A percentile compares a stretch with the other conserved stretches of the same genome.
Evolutionary conservation across 1,140 invertebrate species (phyloP).

Genomic region (Asobara japonica): DNA sequence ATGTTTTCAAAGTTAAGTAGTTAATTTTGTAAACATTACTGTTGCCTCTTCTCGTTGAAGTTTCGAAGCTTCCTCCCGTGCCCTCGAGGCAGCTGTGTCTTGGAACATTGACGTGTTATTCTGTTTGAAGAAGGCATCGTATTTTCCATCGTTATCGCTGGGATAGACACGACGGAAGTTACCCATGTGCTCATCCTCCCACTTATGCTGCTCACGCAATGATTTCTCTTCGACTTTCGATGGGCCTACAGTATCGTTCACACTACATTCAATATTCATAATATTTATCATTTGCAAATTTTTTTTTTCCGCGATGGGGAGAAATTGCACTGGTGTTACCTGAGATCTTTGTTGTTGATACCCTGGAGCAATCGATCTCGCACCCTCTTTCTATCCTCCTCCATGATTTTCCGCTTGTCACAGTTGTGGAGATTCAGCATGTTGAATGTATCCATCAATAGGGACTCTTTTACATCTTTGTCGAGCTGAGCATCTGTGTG

Average conservation of each 20-base stretch:
- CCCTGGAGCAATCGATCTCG: constrained; percentile 73
- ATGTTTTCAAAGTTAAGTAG: neutral
- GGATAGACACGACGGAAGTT: constrained; percentile 58
- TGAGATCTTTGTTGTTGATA: constrained; percentile 58
- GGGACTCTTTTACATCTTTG: constrained; percentile 82
- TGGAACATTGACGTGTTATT: constrained; percentile 78
- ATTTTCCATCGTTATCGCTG: constrained; percentile 65
- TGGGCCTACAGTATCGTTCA: constrained; percentile 38
- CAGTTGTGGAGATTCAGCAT: constrained; percentile 84
- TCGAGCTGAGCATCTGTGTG: constrained; percentile 86
- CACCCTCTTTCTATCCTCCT: constrained; percentile 76
- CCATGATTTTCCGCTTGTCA: constrained; percentile 78
- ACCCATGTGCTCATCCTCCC: constrained; percentile 82
- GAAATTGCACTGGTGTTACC: constrained; percentile 35
- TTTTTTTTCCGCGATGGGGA: neutral
- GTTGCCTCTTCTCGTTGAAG: constrained; percentile 72
- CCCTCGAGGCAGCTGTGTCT: constrained; percentile 80
- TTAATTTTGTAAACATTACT: constrained; percentile 51
- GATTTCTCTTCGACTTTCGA: constrained; percentile 1
- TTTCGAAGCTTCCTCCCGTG: constrained; percentile 74
- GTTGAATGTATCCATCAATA: constrained; percentile 84
- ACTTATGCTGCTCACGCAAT: constrained; percentile 73
- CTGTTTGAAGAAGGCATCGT: constrained; percentile 79
- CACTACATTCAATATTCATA: constrained; percentile 46
- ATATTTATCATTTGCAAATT: constrained; percentile 10